A percentile compares a stretch with the other conserved stretches of the same genome.
Evolutionary conservation across 2,797 vertebrate species (phyloP).

Genomic region (Tenualosa thibaudeaui): DNA sequence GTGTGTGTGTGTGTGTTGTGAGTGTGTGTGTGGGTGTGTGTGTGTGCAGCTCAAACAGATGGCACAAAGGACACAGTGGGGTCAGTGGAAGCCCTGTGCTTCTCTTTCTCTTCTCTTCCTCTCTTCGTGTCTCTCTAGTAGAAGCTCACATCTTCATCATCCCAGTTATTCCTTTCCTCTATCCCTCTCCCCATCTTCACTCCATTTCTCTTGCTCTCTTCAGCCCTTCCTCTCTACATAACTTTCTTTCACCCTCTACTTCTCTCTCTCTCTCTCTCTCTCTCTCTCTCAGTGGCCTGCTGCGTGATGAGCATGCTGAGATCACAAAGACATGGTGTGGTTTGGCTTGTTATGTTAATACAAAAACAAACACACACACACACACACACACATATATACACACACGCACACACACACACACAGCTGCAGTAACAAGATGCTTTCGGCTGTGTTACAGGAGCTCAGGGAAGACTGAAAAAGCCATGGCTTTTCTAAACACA

Average conservation of each 20-base stretch:
- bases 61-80: neutral
- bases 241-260: neutral
- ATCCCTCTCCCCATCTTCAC: neutral
- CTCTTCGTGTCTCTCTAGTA: neutral
- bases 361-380: neutral
- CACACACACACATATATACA: neutral
- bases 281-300: neutral
- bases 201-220: slow-evolving; percentile 39
- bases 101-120: neutral
- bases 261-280: neutral
- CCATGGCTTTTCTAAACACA: no score
- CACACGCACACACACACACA: neutral
- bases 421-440: no score
- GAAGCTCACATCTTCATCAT: neutral
- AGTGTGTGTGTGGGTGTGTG: slow-evolving; percentile 9
- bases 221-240: slow-evolving; percentile 28
- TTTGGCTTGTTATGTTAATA: neutral
- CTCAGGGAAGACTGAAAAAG: no score
- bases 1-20: neutral
- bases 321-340: neutral
- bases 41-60: neutral
- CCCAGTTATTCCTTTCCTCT: neutral
- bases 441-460: no score
- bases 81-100: neutral
- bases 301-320: neutral